phyloP scores from a whole-genome alignment of 2,888 invertebrate genomes.

The Slavum lentiscoides region DNA sequence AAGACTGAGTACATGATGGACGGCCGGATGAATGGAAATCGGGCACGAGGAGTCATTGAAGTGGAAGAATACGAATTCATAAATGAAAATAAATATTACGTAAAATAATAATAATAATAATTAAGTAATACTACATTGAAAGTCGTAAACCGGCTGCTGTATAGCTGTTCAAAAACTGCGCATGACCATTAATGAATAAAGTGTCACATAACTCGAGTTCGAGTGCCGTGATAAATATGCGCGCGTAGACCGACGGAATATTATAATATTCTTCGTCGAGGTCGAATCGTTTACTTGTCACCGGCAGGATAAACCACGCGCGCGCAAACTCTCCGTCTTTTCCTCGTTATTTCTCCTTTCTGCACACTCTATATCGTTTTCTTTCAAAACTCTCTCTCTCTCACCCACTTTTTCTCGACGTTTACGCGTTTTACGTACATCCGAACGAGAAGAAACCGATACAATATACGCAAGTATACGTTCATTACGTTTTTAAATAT shows the following conservation, averaged over 20 bases:
- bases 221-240: conserved; percentile 37
- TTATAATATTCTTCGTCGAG: conserved; percentile 30
- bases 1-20: too few species aligned
- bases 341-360: neutral
- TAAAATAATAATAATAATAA: too few species aligned
- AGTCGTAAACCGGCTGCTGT: conserved; percentile 16
- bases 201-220: conserved; percentile 50
- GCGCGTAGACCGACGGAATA: neutral
- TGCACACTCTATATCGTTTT: neutral
- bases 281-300: conserved; percentile 51
- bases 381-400: neutral
- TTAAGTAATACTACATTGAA: neutral
- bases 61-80: too few species aligned
- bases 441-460: too few species aligned
- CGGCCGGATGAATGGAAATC: too few species aligned
- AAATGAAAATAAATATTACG: neutral
- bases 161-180: conserved; percentile 1
- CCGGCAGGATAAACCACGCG: conserved; percentile 25
- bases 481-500: too few species aligned
- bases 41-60: too few species aligned
- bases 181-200: conserved; percentile 49
- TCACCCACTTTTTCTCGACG: neutral
- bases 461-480: too few species aligned
- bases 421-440: neutral
- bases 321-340: neutral